Percentiles rank a stretch among this genome's conserved stretches.
Conservation (phyloP, 1,140 invertebrate species). For the Charaxes varanes region DNA sequence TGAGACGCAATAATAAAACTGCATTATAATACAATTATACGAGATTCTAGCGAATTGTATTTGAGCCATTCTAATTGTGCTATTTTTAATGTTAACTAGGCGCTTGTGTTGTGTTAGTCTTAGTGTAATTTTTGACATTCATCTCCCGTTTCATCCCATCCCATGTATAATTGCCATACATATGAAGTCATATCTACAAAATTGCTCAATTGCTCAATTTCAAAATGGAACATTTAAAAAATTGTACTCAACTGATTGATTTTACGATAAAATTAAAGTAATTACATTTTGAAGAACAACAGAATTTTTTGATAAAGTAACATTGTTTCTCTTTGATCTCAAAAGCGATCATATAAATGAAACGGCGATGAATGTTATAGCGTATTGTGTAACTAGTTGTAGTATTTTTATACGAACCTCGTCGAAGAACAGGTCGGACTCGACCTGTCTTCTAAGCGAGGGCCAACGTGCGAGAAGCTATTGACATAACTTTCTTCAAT, state of each 20-base stretch:
- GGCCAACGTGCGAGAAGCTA: conserved; percentile 18
- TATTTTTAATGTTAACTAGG: conserved; percentile 67
- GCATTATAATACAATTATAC: conserved; percentile 51
- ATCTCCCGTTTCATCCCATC: conserved; percentile 28
- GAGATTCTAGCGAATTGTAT: conserved; percentile 58
- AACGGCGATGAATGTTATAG: conserved; percentile 33
- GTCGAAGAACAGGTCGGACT: background rate
- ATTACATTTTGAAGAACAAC: too few relatives aligned
- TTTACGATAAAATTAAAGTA: too few relatives aligned
- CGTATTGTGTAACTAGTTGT: conserved; percentile 26
- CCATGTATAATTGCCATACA: too few relatives aligned
- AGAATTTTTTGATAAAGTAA: too few relatives aligned
- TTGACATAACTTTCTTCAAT: conserved; percentile 5
- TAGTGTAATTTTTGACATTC: conserved; percentile 44
- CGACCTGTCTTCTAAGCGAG: conserved; percentile 12
- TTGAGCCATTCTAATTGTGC: conserved; percentile 55
- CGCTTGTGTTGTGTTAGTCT: conserved; percentile 67
- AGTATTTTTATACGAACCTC: conserved; percentile 23
- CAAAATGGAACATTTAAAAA: too few relatives aligned
- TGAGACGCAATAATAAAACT: conserved; percentile 45
- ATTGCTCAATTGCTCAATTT: too few relatives aligned
- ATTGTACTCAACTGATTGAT: too few relatives aligned
- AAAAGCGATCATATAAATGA: too few relatives aligned
- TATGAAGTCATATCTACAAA: too few relatives aligned
- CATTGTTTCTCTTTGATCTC: too few relatives aligned